Conservation (phyloP, 2,888 invertebrate species). For the Luperina testacea region DNA sequence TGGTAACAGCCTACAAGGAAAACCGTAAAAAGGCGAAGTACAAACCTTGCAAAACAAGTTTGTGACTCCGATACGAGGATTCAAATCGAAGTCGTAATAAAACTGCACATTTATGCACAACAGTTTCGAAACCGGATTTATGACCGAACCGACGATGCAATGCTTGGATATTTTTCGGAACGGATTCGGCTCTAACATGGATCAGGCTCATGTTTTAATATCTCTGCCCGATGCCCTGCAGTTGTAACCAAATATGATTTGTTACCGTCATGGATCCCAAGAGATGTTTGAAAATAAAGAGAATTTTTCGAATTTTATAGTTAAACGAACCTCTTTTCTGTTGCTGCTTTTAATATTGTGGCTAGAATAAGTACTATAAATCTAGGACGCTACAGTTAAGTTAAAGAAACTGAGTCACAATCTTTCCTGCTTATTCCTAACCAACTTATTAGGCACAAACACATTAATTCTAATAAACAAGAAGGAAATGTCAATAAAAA, state of each 20-base stretch:
- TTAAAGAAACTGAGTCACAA: background rate
- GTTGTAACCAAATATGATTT: background rate
- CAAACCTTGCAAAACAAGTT: constrained; percentile 29
- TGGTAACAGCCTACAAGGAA: constrained; percentile 27
- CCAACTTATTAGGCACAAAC: constrained; percentile 22
- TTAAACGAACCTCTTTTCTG: background rate
- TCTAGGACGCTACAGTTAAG: background rate
- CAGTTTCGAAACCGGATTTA: constrained; percentile 1
- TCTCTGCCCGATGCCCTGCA: background rate
- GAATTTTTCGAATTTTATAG: background rate
- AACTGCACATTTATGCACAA: background rate
- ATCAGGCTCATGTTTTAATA: constrained; percentile 6
- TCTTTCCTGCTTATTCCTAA: background rate
- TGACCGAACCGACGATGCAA: background rate
- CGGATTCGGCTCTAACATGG: background rate
- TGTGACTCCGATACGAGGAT: background rate
- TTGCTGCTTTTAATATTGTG: background rate
- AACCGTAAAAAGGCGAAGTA: constrained; percentile 7
- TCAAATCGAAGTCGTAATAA: background rate
- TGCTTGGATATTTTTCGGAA: background rate
- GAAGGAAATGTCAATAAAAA: constrained; percentile 49
- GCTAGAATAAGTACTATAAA: background rate
- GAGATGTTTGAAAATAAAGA: background rate
- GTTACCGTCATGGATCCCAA: background rate
- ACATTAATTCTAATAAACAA: constrained; percentile 31